These are phyloP conservation scores for Cecidostiba fungosa DNA, from an alignment of 2,888 invertebrate genomes.

Conservation along the genomic window DNA sequence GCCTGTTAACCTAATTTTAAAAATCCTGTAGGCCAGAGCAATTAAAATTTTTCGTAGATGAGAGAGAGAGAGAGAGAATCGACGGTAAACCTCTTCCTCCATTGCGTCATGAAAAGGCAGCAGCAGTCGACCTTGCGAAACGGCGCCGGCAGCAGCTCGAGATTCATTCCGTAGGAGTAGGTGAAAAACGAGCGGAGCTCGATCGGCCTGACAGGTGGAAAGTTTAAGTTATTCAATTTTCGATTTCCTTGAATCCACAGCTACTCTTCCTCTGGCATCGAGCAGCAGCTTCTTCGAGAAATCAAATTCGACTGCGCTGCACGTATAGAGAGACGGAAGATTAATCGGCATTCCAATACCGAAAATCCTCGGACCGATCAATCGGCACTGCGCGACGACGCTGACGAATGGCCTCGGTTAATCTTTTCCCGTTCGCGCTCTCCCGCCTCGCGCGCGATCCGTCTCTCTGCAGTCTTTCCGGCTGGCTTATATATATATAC, in stretches of 20 bases:
- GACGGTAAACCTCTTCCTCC: neutral
- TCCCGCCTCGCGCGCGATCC: constrained; percentile 4
- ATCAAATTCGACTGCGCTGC: constrained; percentile 50
- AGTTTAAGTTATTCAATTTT: constrained; percentile 55
- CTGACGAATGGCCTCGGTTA: constrained; percentile 70
- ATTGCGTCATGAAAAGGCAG: constrained; percentile 40
- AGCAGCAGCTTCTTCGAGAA: constrained; percentile 31
- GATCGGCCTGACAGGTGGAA: constrained; percentile 56
- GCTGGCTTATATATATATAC: neutral
- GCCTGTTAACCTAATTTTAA: neutral
- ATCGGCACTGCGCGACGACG: constrained; percentile 64
- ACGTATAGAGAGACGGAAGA: constrained; percentile 38
- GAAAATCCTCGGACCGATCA: constrained; percentile 62
- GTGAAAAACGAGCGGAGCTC: constrained; percentile 53
- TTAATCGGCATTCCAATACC: constrained; percentile 59
- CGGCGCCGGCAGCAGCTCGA: neutral
- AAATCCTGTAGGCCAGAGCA: neutral
- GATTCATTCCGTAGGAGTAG: constrained; percentile 33
- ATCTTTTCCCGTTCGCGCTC: constrained; percentile 63
- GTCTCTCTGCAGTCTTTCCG: neutral
- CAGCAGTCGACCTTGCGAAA: constrained; percentile 53
- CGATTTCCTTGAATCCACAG: constrained; percentile 51
- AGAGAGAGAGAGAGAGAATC: neutral
- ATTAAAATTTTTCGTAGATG: neutral
- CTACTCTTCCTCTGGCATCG: neutral